Evolutionary conservation across 2,888 invertebrate genomes (phyloP).

Genomic region (Hoplodrina blanda): DNA sequence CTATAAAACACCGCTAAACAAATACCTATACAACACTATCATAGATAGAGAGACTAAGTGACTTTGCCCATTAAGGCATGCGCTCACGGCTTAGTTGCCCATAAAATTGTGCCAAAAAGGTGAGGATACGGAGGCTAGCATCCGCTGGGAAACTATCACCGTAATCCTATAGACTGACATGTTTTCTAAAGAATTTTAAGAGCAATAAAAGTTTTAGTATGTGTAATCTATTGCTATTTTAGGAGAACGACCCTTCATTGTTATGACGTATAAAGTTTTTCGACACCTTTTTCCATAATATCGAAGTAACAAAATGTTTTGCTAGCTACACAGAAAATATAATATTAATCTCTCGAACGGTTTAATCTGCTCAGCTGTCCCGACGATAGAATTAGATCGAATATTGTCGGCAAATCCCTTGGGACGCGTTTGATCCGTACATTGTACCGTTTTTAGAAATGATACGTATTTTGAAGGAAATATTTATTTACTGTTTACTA

Average conservation of each 20-base stretch:
- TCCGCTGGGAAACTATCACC: slow-evolving; percentile 49
- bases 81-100: slow-evolving; percentile 49
- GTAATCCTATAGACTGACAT: slow-evolving; percentile 30
- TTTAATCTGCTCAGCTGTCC: slow-evolving; percentile 6
- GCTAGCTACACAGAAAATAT: neutral
- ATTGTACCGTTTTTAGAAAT: slow-evolving; percentile 17
- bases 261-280: neutral
- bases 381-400: slow-evolving; percentile 42
- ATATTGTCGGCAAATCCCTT: slow-evolving; percentile 35
- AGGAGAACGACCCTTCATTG: slow-evolving; percentile 1
- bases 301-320: neutral
- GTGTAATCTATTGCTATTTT: slow-evolving; percentile 17
- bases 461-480: neutral
- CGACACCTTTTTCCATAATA: neutral
- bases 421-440: slow-evolving; percentile 6
- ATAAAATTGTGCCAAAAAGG: slow-evolving; percentile 63
- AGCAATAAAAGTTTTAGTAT: slow-evolving; percentile 39
- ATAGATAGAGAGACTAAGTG: slow-evolving; percentile 56
- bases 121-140: slow-evolving; percentile 33
- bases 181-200: slow-evolving; percentile 46
- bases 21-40: slow-evolving; percentile 45
- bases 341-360: slow-evolving; percentile 23
- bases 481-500: slow-evolving; percentile 2
- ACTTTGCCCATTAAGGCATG: slow-evolving; percentile 59
- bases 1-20: slow-evolving; percentile 12